Conservation (phyloP, 1,140 invertebrate genomes). For the Arctopsyche grandis region DNA sequence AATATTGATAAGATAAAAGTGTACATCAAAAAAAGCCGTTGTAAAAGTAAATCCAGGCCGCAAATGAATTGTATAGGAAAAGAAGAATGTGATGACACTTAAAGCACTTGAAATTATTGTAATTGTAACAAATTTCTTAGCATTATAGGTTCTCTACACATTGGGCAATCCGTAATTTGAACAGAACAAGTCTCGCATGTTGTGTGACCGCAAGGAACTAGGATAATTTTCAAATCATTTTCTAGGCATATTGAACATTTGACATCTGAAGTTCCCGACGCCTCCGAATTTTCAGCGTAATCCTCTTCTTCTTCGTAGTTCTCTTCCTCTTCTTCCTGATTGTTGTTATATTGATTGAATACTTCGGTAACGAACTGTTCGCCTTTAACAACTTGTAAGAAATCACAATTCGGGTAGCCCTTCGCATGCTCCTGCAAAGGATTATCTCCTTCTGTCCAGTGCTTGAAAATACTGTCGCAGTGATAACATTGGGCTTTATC, state of each 20-base stretch:
- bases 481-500: not conserved
- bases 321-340: not conserved
- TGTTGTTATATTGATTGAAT: not conserved
- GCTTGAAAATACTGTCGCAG: not conserved
- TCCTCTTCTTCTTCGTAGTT: not conserved
- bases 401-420: not conserved
- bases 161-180: not conserved
- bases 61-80: too few relatives aligned
- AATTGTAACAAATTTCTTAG: too few relatives aligned
- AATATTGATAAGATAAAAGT: too few relatives aligned
- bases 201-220: not conserved
- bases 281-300: not conserved
- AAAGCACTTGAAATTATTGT: too few relatives aligned
- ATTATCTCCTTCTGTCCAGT: not conserved
- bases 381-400: not conserved
- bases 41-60: too few relatives aligned
- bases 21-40: too few relatives aligned
- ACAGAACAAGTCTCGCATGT: not conserved
- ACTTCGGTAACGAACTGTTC: not conserved
- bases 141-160: not conserved
- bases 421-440: not conserved
- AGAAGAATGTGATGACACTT: too few relatives aligned
- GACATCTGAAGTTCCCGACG: not conserved
- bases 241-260: not conserved
- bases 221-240: not conserved